A percentile compares a stretch with the other conserved stretches of the same genome.
These are phyloP conservation scores for Pachliopta kotzebuea DNA, from an alignment of 2,888 invertebrate species.

Conservation along the genomic window DNA sequence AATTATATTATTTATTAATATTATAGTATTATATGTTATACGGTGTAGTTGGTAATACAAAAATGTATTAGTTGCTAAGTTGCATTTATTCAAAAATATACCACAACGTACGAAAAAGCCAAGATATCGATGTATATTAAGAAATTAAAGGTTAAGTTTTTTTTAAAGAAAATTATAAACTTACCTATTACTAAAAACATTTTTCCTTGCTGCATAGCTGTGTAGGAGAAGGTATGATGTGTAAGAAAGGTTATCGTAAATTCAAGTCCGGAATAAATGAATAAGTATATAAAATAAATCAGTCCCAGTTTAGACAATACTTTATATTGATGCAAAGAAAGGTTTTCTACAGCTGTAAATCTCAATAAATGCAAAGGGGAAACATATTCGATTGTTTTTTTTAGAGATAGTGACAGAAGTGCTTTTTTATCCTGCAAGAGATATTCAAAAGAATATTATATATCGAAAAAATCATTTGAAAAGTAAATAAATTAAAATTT, in stretches of 20 bases:
- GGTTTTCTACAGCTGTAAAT: slow-evolving; percentile 85
- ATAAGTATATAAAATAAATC: slow-evolving; percentile 94
- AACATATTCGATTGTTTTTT: slow-evolving; percentile 80
- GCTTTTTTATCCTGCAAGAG: slow-evolving; percentile 84
- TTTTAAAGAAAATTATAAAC: slow-evolving; percentile 29
- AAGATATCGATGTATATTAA: neutral
- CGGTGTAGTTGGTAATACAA: no score
- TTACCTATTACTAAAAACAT: slow-evolving; percentile 97
- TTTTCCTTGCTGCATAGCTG: slow-evolving; percentile 97
- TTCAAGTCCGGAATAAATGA: slow-evolving; percentile 97
- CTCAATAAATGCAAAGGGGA: slow-evolving; percentile 72
- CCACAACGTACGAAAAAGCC: no score
- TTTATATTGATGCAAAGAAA: slow-evolving; percentile 81
- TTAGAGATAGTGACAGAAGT: slow-evolving; percentile 83
- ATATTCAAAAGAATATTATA: slow-evolving; percentile 7
- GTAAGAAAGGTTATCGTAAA: slow-evolving; percentile 98
- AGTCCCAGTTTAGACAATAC: slow-evolving; percentile 85
- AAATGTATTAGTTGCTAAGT: no score
- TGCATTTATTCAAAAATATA: no score
- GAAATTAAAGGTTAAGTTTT: neutral
- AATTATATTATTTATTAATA: no score
- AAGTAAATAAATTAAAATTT: neutral
- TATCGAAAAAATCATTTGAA: neutral
- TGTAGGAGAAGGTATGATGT: slow-evolving; percentile 93
- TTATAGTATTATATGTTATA: no score